Evolutionary conservation across 2,888 invertebrate species (phyloP), one percentile per base, ranked within the genome.

Genomic region (Phaonia tiefii): DNA sequence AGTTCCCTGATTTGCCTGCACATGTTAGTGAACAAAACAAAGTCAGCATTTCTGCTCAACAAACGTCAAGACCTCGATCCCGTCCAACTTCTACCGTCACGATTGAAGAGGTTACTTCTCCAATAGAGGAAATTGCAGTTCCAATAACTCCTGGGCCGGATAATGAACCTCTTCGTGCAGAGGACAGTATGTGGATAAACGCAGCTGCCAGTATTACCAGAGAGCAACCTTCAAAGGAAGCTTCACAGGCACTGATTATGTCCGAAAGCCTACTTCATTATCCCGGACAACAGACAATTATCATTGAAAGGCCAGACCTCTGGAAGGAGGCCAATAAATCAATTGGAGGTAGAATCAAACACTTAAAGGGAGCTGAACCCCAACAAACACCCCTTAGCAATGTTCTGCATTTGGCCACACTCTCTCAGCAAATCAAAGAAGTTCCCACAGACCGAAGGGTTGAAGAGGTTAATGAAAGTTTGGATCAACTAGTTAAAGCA

Each of bases 361-460:
- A 92, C 82, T 86, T 93, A 7, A 92, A 92, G 78, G 86, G 88
- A 65, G 82, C 86, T 0, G 92, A 92, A 63, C 92, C 92, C 1
- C 90, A 90, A 7, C 92, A 92, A 2, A 93, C 92, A 15, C 92
- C 93, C 73, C 87, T 94, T n/a, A 93, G 92, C 65, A 93, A 93
- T 85, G 92, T 94, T 1, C 88, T 94, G n/a, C 93, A 93, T 83
- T 90, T 94, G 66, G 93, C 94, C 0, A 92, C 93, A 0, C 87
- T 94, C 0, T 92, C 93, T 56, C 92, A 93, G 85, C 91, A 92
- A 72, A 88, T 92, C 7, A 92, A 92, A 1, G 92, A 92, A 17
- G 91, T 93, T 83, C 91, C 93, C 0, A 89, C 92, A 0, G 92
- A 93, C 83, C 92, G 93, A 85, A 91, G 92, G 8, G 90, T 92